Percentiles rank a stretch among this genome's conserved stretches.
These are phyloP conservation scores for Saguinus midas DNA, from an alignment of 2,113 vertebrate genomes.

Conservation along the genomic window DNA sequence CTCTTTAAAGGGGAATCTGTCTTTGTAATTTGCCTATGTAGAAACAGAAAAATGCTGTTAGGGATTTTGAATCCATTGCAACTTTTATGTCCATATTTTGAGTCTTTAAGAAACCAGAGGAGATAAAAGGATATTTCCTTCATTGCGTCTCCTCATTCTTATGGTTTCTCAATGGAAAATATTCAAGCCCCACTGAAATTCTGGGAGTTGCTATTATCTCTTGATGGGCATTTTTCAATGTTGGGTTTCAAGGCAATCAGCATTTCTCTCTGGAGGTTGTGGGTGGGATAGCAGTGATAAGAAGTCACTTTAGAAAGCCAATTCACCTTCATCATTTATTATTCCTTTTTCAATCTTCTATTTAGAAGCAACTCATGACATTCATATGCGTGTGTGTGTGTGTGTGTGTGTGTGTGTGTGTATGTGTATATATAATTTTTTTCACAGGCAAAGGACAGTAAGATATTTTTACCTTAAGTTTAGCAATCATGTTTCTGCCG, in stretches of 20 bases:
- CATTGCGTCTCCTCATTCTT: background rate
- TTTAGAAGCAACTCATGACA: background rate
- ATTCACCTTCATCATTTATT: background rate
- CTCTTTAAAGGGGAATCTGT: slow-evolving; percentile 8
- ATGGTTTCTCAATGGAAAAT: background rate
- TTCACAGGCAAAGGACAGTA: background rate
- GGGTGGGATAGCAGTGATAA: background rate
- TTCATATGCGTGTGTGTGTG: background rate
- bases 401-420: background rate
- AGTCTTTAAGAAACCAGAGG: background rate
- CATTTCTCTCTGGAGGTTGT: background rate
- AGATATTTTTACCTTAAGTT: background rate
- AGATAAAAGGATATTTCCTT: background rate
- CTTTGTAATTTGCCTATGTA: slow-evolving; percentile 24
- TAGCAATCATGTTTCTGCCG: slow-evolving; percentile 25
- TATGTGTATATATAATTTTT: background rate
- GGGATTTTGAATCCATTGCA: background rate
- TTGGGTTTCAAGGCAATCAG: slow-evolving; percentile 12
- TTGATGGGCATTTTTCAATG: background rate
- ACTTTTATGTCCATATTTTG: background rate
- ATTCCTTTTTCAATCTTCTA: background rate
- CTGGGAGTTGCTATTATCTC: slow-evolving; percentile 13
- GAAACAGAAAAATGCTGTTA: background rate
- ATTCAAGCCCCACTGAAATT: slow-evolving; percentile 13
- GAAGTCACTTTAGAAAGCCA: background rate